Evolutionary conservation across 2,888 invertebrate genomes (phyloP).

Genomic region (Adelognathus sp.): DNA sequence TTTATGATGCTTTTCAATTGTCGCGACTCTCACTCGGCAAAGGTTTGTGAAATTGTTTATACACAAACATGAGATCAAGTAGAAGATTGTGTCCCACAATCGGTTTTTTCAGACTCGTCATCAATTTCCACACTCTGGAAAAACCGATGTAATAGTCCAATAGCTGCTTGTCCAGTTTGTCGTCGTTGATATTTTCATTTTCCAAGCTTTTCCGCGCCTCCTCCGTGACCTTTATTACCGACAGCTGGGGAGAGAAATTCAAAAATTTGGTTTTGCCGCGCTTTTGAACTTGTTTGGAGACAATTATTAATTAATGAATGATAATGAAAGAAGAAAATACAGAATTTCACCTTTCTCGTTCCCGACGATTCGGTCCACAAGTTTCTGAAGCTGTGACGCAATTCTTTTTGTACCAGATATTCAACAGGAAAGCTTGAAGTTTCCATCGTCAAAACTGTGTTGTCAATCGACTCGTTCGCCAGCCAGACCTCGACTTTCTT

Average conservation of each 20-base stretch:
- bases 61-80: constrained; percentile 87
- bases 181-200: constrained; percentile 68
- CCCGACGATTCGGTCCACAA: constrained; percentile 77
- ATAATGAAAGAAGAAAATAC: not conserved
- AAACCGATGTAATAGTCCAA: constrained; percentile 85
- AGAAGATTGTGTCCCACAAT: constrained; percentile 90
- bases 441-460: constrained; percentile 77
- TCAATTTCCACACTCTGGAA: constrained; percentile 85
- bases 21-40: constrained; percentile 83
- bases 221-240: constrained; percentile 75
- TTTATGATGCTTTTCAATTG: constrained; percentile 2
- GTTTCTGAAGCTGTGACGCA: constrained; percentile 83
- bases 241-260: constrained; percentile 20
- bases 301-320: not conserved
- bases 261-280: not conserved
- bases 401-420: constrained; percentile 84
- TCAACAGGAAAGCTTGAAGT: constrained; percentile 81
- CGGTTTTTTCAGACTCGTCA: constrained; percentile 86
- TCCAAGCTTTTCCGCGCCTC: constrained; percentile 73
- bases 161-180: constrained; percentile 82
- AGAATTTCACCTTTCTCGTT: constrained; percentile 61
- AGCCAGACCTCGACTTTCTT: constrained; percentile 78
- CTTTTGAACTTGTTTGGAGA: constrained; percentile 2
- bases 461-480: constrained; percentile 60
- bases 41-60: constrained; percentile 87